Base-by-base conservation (phyloP, 2,797 vertebrate genomes). In the Liparis tanakae region DNA sequence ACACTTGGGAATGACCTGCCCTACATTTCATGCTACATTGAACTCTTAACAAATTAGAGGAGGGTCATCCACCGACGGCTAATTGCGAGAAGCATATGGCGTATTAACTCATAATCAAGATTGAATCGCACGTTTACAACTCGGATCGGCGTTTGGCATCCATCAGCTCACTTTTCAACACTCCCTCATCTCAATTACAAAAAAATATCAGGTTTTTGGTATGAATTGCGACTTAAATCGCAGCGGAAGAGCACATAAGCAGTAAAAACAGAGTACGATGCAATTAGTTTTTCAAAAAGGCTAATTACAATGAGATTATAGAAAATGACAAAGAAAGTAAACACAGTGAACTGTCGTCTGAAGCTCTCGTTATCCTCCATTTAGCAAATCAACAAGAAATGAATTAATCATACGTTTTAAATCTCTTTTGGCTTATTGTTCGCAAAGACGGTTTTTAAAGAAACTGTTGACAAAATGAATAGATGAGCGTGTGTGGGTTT, bases 21-120 rank as follows among this genome's bases (percentile, higher is more conserved):
- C 91, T 85, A 93, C 87, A 95, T 95, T 95, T 93, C 82, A 93
- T 86, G 90, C 92, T 92, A 92, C 92, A 92, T 93, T 94, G 93
- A 93, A 93, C 91, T 92, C 88, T 92, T 89, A 93, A 94, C 89
- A 94, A 93, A 95, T 95, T 93, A 91, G 82, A 89, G 81, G 83
- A 85, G 89, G 93, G 92, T 93, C 94, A 90, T 93, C 90, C 88
- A 84, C 70, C 71, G 93, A 93, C 91, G 90, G 88, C 88, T 95
- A 93, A 94, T 94, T 93, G 92, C 89, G 80, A 87, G 89, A 87
- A 91, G 90, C 93, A 93, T 94, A 94, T 92, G 93, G 89, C 83
- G 79, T 87, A 93, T 94, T 93, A 94, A 89, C 81, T 91, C 84
- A 86, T 94, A 92, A 94, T 94, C 87, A 93, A 94, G 93, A 94